These are phyloP conservation scores for Rhopilema esculentum DNA, from an alignment of 30 jellyfish, hydroid and myxozoan genomes.

Conservation along the genomic window DNA sequence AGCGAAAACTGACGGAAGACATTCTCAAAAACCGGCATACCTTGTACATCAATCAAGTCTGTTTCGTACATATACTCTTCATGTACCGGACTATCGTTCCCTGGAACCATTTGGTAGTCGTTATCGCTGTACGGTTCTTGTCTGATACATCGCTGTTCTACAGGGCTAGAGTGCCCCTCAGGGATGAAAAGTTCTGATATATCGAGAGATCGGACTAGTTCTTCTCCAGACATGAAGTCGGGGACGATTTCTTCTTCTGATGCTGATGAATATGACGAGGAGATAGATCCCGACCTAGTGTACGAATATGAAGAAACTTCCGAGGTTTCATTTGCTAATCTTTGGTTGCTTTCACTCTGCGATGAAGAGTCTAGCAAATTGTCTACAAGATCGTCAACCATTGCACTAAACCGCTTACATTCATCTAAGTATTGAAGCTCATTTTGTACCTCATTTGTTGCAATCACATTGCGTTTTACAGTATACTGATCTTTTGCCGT, in stretches of 20 bases:
- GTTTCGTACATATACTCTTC: constrained; percentile 44
- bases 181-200: constrained; percentile 90
- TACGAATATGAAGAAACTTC: constrained; percentile 14
- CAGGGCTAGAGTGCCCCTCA: constrained; percentile 25
- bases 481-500: not conserved
- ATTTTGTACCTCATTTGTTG: constrained; percentile 4
- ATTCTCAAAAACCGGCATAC: constrained; percentile 62
- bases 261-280: constrained; percentile 69
- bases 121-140: not conserved
- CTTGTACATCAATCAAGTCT: constrained; percentile 45
- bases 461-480: not conserved
- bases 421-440: constrained; percentile 65
- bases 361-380: constrained; percentile 63
- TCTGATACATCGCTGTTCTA: not conserved
- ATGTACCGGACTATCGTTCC: constrained; percentile 48
- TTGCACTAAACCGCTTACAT: constrained; percentile 43
- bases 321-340: not conserved
- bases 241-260: constrained; percentile 73
- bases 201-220: constrained; percentile 80
- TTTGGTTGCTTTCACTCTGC: not conserved
- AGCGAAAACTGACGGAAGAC: constrained; percentile 71
- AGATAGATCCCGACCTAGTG: constrained; percentile 65
- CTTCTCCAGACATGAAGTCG: constrained; percentile 97
- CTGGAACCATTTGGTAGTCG: constrained; percentile 30
- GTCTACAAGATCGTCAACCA: constrained; percentile 79